Conservation (phyloP, 1,140 invertebrate genomes). For the Eufriesea mexicana region DNA sequence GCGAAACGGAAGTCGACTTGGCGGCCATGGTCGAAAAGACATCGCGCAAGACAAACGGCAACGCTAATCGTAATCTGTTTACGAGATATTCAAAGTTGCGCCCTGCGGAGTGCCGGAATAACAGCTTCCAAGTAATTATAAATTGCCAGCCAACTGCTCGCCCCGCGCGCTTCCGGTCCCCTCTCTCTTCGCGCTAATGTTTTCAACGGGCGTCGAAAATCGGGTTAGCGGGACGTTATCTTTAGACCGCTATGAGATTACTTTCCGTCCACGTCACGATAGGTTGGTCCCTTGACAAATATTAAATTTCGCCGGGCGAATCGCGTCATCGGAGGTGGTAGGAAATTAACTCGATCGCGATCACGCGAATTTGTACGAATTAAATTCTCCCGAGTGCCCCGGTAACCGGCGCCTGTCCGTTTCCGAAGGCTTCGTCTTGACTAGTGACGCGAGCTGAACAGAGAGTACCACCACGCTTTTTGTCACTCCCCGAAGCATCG, state of each 20-base stretch:
- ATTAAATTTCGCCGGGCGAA: conserved; percentile 31
- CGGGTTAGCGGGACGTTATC: conserved; percentile 47
- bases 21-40: neutral
- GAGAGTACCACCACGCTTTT: neutral
- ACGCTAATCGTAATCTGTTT: conserved; percentile 18
- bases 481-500: neutral
- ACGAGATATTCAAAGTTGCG: conserved; percentile 25
- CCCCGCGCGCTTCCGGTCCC: no score
- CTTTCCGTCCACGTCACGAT: conserved; percentile 11
- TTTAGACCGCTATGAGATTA: conserved; percentile 41
- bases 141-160: neutral
- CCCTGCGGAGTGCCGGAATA: neutral
- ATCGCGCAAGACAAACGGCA: no score
- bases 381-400: neutral
- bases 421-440: neutral
- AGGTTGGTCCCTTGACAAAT: conserved; percentile 32
- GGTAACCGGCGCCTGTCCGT: neutral
- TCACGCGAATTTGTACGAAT: conserved; percentile 11
- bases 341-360: conserved; percentile 19
- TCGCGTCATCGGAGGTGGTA: neutral
- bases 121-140: conserved; percentile 27
- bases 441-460: neutral
- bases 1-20: neutral
- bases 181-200: neutral
- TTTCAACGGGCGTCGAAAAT: conserved; percentile 18